Evolutionary conservation across 1,140 invertebrate genomes (phyloP).

Genomic region (Bicyclus anynana): DNA sequence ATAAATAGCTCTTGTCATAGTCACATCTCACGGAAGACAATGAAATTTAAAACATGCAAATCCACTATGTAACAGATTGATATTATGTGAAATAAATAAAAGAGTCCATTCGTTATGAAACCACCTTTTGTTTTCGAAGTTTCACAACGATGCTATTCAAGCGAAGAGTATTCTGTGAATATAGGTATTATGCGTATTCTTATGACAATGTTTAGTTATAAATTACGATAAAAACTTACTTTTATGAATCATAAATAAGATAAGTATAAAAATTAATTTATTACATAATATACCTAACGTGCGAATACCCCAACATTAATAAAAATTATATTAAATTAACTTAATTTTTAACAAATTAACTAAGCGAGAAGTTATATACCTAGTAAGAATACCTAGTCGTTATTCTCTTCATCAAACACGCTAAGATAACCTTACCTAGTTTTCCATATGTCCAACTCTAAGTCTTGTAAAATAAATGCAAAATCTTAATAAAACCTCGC

Average conservation of each 20-base stretch:
- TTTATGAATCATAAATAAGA: not conserved
- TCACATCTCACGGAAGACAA: not conserved
- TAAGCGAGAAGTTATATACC: too few relatives aligned
- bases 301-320: too few relatives aligned
- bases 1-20: conserved; percentile 1
- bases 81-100: conserved; percentile 38
- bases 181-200: conserved; percentile 5
- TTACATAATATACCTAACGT: too few relatives aligned
- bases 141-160: conserved; percentile 37
- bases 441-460: too few relatives aligned
- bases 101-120: conserved; percentile 28
- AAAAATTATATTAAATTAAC: too few relatives aligned
- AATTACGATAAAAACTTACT: not conserved
- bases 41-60: conserved; percentile 19
- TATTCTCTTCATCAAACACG: too few relatives aligned
- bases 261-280: not conserved
- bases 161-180: conserved; percentile 8
- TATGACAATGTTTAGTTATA: not conserved
- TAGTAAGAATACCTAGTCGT: too few relatives aligned
- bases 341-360: too few relatives aligned
- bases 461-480: too few relatives aligned
- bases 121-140: conserved; percentile 40
- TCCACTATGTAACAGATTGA: conserved; percentile 29
- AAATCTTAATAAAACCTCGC: too few relatives aligned
- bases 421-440: too few relatives aligned